phyloP scores from a whole-genome alignment of 1,140 invertebrate species.

The Drosophila setifemur region DNA sequence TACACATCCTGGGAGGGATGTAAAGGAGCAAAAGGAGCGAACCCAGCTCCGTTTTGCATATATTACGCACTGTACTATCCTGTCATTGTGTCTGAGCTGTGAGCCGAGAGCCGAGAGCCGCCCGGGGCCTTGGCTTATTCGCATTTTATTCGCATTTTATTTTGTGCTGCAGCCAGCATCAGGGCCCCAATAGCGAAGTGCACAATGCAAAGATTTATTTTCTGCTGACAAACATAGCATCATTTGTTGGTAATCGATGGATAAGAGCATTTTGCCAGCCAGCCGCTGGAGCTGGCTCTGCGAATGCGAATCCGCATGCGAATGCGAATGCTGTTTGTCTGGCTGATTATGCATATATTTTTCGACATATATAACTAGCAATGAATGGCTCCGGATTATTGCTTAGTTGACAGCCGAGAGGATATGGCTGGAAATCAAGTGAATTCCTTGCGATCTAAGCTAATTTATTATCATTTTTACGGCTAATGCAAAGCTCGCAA shows the following conservation, averaged over 20 bases:
- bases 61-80: constrained; percentile 51
- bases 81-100: constrained; percentile 4
- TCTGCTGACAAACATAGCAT: constrained; percentile 74
- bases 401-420: constrained; percentile 41
- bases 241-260: constrained; percentile 71
- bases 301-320: too few species aligned
- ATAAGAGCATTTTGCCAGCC: constrained; percentile 45
- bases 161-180: constrained; percentile 27
- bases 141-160: constrained; percentile 50
- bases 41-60: constrained; percentile 61
- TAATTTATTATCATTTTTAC: constrained; percentile 70
- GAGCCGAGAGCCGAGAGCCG: too few species aligned
- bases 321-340: constrained; percentile 41
- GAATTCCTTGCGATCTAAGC: constrained; percentile 43
- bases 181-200: constrained; percentile 50
- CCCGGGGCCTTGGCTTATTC: constrained; percentile 22
- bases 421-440: constrained; percentile 48
- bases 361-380: too few species aligned
- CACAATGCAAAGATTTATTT: constrained; percentile 80
- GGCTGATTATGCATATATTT: constrained; percentile 50
- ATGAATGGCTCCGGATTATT: constrained; percentile 55
- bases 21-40: background rate
- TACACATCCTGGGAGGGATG: background rate
- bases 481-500: constrained; percentile 60
- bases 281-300: constrained; percentile 9